These are phyloP conservation scores for Rhodeus uyekii DNA, from an alignment of 2,797 vertebrate genomes.

Conservation along the genomic window DNA sequence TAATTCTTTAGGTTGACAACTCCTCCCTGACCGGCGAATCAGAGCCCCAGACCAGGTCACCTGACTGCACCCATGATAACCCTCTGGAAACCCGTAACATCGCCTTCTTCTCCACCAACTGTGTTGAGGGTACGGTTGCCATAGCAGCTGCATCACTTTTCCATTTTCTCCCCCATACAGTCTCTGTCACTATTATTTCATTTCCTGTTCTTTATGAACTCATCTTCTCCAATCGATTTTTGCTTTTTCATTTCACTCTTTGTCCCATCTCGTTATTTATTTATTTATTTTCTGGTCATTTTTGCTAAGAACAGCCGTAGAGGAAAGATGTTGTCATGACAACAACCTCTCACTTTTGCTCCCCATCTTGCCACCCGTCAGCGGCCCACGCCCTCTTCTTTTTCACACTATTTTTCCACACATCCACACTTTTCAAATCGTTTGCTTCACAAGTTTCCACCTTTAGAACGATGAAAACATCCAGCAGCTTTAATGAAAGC, in stretches of 20 bases:
- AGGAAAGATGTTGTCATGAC: constrained; percentile 55
- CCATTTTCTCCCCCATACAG: background rate
- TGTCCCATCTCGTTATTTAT: constrained; percentile 7
- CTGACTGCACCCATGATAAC: constrained; percentile 92
- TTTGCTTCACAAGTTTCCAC: background rate
- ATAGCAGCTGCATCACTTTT: constrained; percentile 1
- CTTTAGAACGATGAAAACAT: background rate
- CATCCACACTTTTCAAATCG: background rate
- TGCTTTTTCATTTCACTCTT: constrained; percentile 12
- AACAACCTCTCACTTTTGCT: constrained; percentile 44
- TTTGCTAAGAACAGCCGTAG: constrained; percentile 24
- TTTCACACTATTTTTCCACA: background rate
- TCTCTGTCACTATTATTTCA: background rate
- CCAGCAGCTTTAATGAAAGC: background rate
- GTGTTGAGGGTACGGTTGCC: constrained; percentile 83
- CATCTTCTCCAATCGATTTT: constrained; percentile 22
- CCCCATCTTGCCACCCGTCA: background rate
- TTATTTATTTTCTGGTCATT: background rate
- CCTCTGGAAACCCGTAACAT: constrained; percentile 92
- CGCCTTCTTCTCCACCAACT: constrained; percentile 94
- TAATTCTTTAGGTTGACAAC: constrained; percentile 84
- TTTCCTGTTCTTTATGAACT: constrained; percentile 17
- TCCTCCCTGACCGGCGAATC: constrained; percentile 92
- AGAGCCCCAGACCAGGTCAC: constrained; percentile 90
- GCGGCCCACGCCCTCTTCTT: constrained; percentile 5